Percentiles rank a stretch among this genome's conserved stretches.
These are phyloP conservation scores for Cheirogaleus major DNA, from an alignment of 2,797 vertebrate species.

Conservation along the genomic window DNA sequence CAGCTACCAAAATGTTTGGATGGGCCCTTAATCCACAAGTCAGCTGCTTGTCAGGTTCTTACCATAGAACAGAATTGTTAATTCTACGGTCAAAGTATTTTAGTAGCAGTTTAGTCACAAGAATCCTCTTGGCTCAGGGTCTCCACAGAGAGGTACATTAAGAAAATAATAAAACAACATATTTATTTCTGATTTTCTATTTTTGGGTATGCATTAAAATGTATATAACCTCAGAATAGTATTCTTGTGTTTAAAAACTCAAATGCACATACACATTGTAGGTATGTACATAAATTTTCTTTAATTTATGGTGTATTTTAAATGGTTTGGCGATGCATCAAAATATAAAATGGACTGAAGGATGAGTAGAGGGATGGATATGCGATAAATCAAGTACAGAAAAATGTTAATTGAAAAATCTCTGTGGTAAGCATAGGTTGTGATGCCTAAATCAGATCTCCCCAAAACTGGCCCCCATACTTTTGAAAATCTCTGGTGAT, in stretches of 20 bases:
- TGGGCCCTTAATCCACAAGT: background rate
- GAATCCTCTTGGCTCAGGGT: background rate
- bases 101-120: background rate
- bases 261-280: background rate
- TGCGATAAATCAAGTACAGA: background rate
- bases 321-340: background rate
- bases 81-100: slow-evolving; percentile 2
- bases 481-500: slow-evolving; percentile 24
- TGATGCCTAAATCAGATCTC: background rate
- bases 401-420: background rate
- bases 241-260: background rate
- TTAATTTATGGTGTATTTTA: background rate
- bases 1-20: background rate
- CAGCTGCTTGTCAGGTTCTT: background rate
- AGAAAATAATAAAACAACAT: background rate
- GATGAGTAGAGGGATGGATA: background rate
- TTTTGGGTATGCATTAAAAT: slow-evolving; percentile 4
- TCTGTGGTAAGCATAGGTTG: background rate
- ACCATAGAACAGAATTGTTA: background rate
- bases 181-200: background rate
- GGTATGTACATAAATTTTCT: background rate
- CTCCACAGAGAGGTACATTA: background rate
- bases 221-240: background rate
- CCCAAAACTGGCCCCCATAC: background rate
- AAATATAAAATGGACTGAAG: background rate